Percentiles rank a stretch among this genome's conserved stretches.
Evolutionary conservation across 2,113 vertebrate species (phyloP).

Genomic region (Proterorhinus semilunaris): DNA sequence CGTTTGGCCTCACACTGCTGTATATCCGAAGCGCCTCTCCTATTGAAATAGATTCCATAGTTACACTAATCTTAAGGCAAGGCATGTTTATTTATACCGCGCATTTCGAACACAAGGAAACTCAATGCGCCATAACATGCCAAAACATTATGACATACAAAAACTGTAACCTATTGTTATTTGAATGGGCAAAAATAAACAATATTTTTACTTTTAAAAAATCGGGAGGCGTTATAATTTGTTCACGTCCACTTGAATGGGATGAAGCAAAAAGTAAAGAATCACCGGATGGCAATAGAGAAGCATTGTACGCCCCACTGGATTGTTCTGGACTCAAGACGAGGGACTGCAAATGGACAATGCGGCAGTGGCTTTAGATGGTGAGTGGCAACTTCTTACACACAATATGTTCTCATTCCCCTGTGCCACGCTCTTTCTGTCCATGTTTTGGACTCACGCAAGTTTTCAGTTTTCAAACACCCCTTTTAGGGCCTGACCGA

Average conservation of each 20-base stretch:
- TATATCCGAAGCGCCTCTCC: not conserved
- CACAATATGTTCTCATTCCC: not conserved
- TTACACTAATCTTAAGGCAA: not conserved
- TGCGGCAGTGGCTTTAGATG: not conserved
- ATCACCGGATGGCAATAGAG: constrained; percentile 48
- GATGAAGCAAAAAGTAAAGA: fast-evolving
- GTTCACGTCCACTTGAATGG: not conserved
- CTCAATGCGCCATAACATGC: too few relatives aligned
- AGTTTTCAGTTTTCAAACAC: too few relatives aligned
- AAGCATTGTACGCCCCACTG: constrained; percentile 6
- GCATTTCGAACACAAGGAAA: too few relatives aligned
- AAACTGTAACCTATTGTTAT: not conserved
- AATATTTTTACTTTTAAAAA: constrained; percentile 3
- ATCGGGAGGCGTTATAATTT: not conserved
- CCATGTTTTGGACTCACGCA: not conserved
- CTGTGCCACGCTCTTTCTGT: not conserved
- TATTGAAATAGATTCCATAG: too few relatives aligned
- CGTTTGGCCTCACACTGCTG: constrained; percentile 10
- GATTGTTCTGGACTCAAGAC: not conserved
- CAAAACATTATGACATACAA: not conserved
- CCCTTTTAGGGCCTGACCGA: too few relatives aligned
- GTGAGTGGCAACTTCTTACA: constrained; percentile 37
- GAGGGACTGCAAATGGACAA: not conserved
- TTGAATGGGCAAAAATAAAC: constrained; percentile 1
- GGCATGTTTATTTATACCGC: too few relatives aligned